A percentile compares a stretch with the other conserved stretches of the same genome.
Conservation (phyloP, 2,888 invertebrate species). For the Nebria salina region DNA sequence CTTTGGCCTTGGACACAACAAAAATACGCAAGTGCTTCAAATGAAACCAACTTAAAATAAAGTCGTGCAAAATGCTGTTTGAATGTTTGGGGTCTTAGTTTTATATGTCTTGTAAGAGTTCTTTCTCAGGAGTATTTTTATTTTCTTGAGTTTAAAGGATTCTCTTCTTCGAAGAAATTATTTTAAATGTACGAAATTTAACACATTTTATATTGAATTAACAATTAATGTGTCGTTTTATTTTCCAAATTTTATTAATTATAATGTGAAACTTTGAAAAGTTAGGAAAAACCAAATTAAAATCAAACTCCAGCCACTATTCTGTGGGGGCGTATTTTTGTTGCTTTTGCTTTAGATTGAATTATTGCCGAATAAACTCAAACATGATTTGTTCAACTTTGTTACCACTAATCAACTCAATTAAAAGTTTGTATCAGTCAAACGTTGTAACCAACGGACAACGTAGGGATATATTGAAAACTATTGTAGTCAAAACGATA, state of each 20-base stretch:
- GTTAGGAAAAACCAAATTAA: neutral
- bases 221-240: neutral
- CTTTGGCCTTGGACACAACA: conserved; percentile 10
- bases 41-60: neutral
- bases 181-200: too few species aligned
- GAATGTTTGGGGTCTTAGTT: neutral
- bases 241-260: neutral
- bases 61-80: neutral
- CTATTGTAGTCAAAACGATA: conserved; percentile 10
- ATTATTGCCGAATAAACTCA: neutral
- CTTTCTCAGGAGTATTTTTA: neutral
- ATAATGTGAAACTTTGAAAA: neutral
- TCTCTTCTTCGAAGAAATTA: too few species aligned
- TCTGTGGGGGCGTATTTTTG: neutral
- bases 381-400: neutral
- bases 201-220: too few species aligned
- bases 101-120: conserved; percentile 3
- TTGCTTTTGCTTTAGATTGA: neutral
- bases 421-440: conserved; percentile 8
- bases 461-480: neutral
- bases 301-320: neutral
- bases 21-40: neutral
- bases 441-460: neutral
- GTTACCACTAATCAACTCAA: conserved; percentile 7
- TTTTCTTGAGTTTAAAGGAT: conserved; percentile 10